phyloP scores from a whole-genome alignment of 2,113 vertebrate species.

The Erythrocercus mccallii region DNA sequence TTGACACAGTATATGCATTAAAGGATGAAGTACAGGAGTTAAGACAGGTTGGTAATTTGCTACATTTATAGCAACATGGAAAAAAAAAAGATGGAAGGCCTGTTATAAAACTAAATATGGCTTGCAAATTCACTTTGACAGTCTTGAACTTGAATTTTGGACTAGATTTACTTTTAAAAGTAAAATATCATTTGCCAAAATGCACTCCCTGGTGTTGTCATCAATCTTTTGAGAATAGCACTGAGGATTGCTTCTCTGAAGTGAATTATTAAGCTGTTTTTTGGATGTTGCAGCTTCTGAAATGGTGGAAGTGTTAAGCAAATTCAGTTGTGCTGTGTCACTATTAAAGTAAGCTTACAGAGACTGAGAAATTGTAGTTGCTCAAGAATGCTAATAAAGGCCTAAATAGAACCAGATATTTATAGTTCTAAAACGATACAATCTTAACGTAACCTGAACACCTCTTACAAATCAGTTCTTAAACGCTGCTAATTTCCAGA shows the following conservation, averaged over 20 bases:
- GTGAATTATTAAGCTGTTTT: background rate
- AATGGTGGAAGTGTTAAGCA: background rate
- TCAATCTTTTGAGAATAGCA: background rate
- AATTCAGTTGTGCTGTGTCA: background rate
- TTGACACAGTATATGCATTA: constrained; percentile 93
- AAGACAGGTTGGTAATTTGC: constrained; percentile 82
- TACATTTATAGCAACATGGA: background rate
- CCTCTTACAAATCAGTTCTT: background rate
- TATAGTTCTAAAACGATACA: background rate
- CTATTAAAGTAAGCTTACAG: background rate
- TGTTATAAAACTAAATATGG: background rate
- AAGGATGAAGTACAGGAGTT: constrained; percentile 93
- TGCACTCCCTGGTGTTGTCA: background rate
- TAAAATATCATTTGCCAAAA: background rate
- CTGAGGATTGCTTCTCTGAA: background rate
- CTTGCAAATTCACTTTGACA: background rate
- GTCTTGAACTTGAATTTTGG: background rate
- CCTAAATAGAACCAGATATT: background rate
- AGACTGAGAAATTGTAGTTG: background rate
- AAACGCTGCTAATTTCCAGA: background rate
- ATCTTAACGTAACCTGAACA: background rate
- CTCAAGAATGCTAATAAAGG: background rate
- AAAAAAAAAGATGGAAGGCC: background rate
- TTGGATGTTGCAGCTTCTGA: background rate
- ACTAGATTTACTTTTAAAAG: background rate